Evolutionary conservation across 2,113 vertebrate genomes (phyloP), one percentile per base, ranked within the genome.

Genomic region (Osmerus mordax): DNA sequence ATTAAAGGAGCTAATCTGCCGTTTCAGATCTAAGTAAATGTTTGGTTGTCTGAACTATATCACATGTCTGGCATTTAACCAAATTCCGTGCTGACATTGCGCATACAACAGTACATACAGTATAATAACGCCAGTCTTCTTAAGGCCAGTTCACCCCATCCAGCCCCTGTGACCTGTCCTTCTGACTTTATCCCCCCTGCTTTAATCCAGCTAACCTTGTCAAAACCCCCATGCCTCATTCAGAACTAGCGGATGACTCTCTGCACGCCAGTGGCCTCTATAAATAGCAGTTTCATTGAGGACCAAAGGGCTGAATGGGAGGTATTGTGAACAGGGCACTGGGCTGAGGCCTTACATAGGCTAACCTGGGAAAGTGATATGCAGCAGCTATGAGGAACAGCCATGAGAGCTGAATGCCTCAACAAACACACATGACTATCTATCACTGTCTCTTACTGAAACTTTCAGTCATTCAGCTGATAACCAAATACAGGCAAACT

Each of bases 261-360:
- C 69, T 78, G 83, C 84, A 86, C 77, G 80, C 86, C 86, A 86
- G 83, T 75, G 72, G 77, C 70, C 77, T 55, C 87, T 92, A 92
- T 87, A 88, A 92, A 93, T 92, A 92, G 90, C 84, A 65, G 80
- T 87, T 93, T 91, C 90, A 91, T 88, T 90, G 87, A 92, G 90
- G 78, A 88, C 82, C 80, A 84, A 73, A 73, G 73, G 84, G 75
- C 86, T 91, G 86, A 93, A 90, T 87, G 87, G 89, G 80, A 81
- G 85, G 80, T 83, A 88, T 86, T 90, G 88, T 90, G 90, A 91
- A 90, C 87, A 90, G 84, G 69, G 62, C 82, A 77, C 81, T 75
- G 69, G 85, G 76, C 85, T 83, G 71, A 82, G 84, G 87, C 87
- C 88, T 78, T 84, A 82, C 81, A 73, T 81, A 83, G 83, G 78